Conservation (phyloP, 2,797 vertebrate species). For the Coregonus sp. region DNA sequence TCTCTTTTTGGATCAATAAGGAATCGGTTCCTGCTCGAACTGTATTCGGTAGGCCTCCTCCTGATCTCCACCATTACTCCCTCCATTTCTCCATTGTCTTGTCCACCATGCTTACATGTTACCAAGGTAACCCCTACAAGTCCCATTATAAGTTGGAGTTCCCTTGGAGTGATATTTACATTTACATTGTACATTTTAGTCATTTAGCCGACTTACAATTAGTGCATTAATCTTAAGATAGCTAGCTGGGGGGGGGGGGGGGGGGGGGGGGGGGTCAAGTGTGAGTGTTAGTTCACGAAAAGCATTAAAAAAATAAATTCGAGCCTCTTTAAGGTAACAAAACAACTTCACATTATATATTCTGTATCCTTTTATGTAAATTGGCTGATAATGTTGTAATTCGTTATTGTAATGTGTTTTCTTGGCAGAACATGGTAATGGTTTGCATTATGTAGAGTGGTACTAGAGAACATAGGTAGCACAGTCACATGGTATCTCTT, state of each 20-base stretch:
- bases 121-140: not conserved
- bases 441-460: constrained; percentile 26
- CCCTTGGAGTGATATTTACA: too few species aligned
- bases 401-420: constrained; percentile 40
- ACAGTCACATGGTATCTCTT: constrained; percentile 26
- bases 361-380: not conserved
- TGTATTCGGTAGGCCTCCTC: constrained; percentile 88
- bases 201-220: too few species aligned
- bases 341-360: constrained; percentile 31
- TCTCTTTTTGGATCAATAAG: constrained; percentile 98
- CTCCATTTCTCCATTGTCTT: not conserved
- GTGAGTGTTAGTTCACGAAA: too few species aligned
- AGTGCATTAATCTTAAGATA: too few species aligned
- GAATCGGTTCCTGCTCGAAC: constrained; percentile 95
- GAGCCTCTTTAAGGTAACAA: not conserved
- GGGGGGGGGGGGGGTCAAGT: too few species aligned
- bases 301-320: too few species aligned
- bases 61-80: not conserved
- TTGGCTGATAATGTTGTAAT: not conserved
- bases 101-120: constrained; percentile 21
- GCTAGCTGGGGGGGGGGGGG: too few species aligned
- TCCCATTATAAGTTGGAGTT: not conserved
- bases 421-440: constrained; percentile 32
- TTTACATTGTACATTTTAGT: too few species aligned
- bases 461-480: constrained; percentile 29